These are phyloP conservation scores for Phyllotreta cruciferae DNA, from an alignment of 2,888 invertebrate genomes.

Conservation along the genomic window DNA sequence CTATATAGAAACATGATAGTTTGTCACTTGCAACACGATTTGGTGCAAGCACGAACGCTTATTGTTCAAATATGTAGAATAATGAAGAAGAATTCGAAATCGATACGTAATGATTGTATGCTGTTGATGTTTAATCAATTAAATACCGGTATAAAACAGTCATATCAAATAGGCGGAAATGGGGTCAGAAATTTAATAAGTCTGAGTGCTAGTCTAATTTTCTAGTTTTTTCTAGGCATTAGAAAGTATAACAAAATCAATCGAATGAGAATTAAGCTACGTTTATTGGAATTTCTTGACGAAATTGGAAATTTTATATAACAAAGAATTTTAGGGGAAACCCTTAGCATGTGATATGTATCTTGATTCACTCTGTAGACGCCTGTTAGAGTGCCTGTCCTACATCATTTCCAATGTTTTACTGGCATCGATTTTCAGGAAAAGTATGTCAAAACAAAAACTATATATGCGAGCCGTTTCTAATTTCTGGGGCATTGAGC, in stretches of 20 bases:
- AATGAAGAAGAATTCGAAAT: conserved; percentile 13
- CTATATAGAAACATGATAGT: neutral
- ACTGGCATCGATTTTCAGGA: conserved; percentile 1
- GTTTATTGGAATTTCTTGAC: too few species aligned
- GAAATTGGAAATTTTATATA: too few species aligned
- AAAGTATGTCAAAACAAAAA: conserved; percentile 1
- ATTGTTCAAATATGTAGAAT: conserved; percentile 7
- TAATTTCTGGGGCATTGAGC: conserved; percentile 6
- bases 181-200: too few species aligned
- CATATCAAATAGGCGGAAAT: too few species aligned
- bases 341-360: neutral
- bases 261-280: too few species aligned
- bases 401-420: neutral
- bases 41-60: conserved; percentile 4
- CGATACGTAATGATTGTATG: conserved; percentile 8
- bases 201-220: too few species aligned
- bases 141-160: neutral
- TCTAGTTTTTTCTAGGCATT: too few species aligned
- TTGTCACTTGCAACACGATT: conserved; percentile 4
- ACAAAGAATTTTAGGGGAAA: too few species aligned
- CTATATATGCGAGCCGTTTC: neutral
- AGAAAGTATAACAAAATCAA: too few species aligned
- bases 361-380: too few species aligned
- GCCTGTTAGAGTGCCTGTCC: neutral
- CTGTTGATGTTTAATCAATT: too few species aligned